Percentiles rank a stretch among this genome's conserved stretches.
phyloP scores from a whole-genome alignment of 2,888 invertebrate genomes.

The Apamea sordens region DNA sequence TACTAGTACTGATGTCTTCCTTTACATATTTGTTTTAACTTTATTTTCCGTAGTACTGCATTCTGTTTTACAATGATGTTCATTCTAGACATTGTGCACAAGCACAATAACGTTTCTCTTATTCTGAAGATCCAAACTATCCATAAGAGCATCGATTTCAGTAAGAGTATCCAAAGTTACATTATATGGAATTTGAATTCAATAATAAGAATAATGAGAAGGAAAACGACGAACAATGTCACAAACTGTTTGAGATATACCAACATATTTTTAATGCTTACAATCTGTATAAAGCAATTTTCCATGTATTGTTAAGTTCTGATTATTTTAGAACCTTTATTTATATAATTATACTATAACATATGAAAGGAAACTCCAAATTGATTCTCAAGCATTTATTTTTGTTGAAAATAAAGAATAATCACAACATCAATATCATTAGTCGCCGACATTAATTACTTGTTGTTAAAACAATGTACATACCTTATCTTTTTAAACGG shows the following conservation, averaged over 20 bases:
- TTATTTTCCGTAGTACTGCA: background rate
- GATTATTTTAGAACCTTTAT: no score
- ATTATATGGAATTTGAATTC: conserved; percentile 48
- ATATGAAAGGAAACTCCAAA: no score
- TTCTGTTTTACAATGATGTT: conserved; percentile 8
- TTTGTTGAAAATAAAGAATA: no score
- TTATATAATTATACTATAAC: no score
- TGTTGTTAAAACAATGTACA: no score
- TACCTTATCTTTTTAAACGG: no score
- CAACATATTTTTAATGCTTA: no score
- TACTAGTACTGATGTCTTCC: background rate
- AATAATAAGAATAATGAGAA: background rate
- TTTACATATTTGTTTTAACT: background rate
- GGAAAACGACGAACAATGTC: conserved; percentile 2
- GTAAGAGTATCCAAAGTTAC: conserved; percentile 14
- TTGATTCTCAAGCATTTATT: no score
- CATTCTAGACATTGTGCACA: conserved; percentile 21
- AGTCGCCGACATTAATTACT: no score
- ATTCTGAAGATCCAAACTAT: conserved; percentile 51
- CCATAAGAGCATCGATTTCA: conserved; percentile 28
- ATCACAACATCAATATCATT: no score
- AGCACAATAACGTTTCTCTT: conserved; percentile 29
- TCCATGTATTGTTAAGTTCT: no score
- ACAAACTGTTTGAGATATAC: conserved; percentile 1
- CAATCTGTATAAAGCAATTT: no score